Evolutionary conservation across 2,888 invertebrate genomes (phyloP).

Genomic region (Clepsis dumicolana): DNA sequence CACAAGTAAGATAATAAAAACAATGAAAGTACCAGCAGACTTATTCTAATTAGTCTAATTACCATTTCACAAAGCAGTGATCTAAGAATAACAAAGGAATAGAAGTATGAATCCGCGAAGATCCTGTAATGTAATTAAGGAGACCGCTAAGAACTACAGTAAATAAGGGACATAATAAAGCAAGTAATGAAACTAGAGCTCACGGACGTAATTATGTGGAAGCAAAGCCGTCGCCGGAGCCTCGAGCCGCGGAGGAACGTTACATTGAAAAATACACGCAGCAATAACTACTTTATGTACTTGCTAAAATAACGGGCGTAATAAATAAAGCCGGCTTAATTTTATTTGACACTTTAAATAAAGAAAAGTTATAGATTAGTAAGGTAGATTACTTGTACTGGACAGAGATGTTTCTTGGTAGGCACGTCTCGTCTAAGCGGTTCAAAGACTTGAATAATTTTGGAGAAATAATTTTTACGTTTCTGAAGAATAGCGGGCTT

Average conservation of each 20-base stretch:
- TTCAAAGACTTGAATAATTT: no score
- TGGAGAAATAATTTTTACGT: no score
- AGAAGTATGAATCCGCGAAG: neutral
- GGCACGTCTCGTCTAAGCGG: no score
- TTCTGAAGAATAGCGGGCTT: no score
- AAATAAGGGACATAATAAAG: slow-evolving; percentile 29
- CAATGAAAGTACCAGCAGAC: no score
- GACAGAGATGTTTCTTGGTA: no score
- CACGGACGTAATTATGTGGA: slow-evolving; percentile 22
- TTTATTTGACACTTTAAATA: no score
- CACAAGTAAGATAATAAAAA: no score
- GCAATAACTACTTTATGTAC: neutral
- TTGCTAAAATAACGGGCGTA: neutral
- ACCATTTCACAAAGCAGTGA: neutral
- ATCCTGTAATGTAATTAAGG: slow-evolving; percentile 5
- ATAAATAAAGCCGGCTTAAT: no score
- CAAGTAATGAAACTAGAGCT: slow-evolving; percentile 31
- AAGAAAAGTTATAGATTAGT: no score
- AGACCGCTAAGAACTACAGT: slow-evolving; percentile 7
- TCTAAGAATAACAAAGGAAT: neutral
- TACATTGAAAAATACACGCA: slow-evolving; percentile 2
- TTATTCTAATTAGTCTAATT: no score
- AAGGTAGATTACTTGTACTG: no score
- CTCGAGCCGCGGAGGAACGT: slow-evolving; percentile 14
- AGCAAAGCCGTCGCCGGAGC: slow-evolving; percentile 23